phyloP scores from a whole-genome alignment of 1,140 invertebrate genomes.

The Sycophaga agraensis region DNA sequence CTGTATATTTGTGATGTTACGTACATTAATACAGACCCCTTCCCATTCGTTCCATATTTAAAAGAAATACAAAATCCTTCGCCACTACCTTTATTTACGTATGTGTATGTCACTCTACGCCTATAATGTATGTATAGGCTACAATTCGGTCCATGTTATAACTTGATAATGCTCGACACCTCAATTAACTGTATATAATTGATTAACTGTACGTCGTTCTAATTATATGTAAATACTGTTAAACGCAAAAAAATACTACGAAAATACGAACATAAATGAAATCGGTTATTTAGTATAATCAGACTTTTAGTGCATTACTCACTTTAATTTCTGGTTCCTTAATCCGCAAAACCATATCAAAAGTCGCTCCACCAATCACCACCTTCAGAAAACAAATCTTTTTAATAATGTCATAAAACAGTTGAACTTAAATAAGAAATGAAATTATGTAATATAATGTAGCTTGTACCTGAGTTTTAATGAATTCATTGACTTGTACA shows the following conservation, averaged over 20 bases:
- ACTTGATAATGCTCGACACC: constrained; percentile 34
- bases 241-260: constrained; percentile 32
- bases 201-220: constrained; percentile 38
- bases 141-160: constrained; percentile 33
- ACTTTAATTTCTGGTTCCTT: constrained; percentile 68
- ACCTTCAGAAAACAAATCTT: constrained; percentile 57
- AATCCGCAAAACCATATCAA: constrained; percentile 74
- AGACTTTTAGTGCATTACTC: constrained; percentile 53
- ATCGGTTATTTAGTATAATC: constrained; percentile 56
- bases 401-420: too few species aligned
- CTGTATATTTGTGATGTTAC: background rate
- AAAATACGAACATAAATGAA: constrained; percentile 50
- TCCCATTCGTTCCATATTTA: background rate
- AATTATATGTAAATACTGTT: constrained; percentile 52
- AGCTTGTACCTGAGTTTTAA: background rate
- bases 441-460: background rate
- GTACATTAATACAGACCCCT: background rate
- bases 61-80: background rate
- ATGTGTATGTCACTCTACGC: constrained; percentile 1
- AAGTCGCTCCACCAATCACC: constrained; percentile 79
- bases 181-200: too few species aligned
- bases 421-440: background rate
- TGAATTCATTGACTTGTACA: background rate
- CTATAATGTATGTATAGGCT: constrained; percentile 3
- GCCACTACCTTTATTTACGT: background rate